phyloP scores from a whole-genome alignment of 2,113 vertebrate species.

The Proterorhinus semilunaris region DNA sequence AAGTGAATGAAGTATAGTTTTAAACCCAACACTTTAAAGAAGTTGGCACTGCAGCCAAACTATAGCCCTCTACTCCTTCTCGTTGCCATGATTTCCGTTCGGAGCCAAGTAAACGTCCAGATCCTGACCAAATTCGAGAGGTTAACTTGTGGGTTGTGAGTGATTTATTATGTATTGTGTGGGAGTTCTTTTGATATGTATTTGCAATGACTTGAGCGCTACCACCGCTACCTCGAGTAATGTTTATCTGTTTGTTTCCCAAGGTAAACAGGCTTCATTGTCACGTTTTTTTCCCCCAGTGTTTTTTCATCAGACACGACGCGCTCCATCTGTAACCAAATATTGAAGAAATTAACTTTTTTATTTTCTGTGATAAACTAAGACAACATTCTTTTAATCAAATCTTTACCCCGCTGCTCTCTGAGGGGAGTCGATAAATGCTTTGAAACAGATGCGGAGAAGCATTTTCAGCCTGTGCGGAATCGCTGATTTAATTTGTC shows the following conservation, averaged over 20 bases:
- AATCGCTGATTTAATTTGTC: constrained; percentile 21
- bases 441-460: constrained; percentile 38
- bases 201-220: no score
- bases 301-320: constrained; percentile 17
- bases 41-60: no score
- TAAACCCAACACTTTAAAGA: no score
- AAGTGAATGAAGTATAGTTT: no score
- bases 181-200: no score
- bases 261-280: constrained; percentile 15
- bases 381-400: constrained; percentile 28
- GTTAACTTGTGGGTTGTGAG: no score
- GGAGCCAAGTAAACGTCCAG: no score
- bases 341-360: constrained; percentile 23
- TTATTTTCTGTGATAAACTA: constrained; percentile 31
- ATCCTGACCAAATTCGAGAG: no score
- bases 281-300: constrained; percentile 4
- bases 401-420: constrained; percentile 25
- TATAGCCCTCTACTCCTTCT: no score
- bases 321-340: constrained; percentile 8
- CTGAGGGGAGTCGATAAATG: constrained; percentile 28
- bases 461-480: constrained; percentile 25
- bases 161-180: no score
- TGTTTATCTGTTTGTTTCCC: neutral
- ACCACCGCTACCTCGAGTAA: neutral
- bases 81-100: no score